These are phyloP conservation scores for Himalopsyche japonica DNA, from an alignment of 2,888 invertebrate species.

Conservation along the genomic window DNA sequence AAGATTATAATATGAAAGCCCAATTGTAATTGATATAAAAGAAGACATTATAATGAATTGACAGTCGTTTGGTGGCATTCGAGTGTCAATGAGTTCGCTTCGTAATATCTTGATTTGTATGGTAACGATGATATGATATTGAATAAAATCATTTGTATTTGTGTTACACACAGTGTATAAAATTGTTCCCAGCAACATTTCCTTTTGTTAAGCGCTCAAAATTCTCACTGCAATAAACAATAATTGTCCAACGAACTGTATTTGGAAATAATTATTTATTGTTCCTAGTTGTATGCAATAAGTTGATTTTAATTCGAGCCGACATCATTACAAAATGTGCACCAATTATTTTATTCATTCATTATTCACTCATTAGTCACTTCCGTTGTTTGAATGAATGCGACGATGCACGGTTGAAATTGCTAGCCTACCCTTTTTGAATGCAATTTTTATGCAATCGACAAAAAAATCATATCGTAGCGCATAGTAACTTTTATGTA, in stretches of 20 bases:
- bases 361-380: background rate
- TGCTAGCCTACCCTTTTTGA: background rate
- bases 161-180: too few relatives aligned
- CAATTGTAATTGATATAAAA: too few relatives aligned
- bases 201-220: background rate
- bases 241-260: background rate
- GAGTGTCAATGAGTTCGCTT: too few relatives aligned
- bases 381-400: background rate
- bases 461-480: too few relatives aligned
- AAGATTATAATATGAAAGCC: too few relatives aligned
- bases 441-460: too few relatives aligned
- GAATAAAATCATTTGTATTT: too few relatives aligned
- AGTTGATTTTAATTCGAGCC: background rate
- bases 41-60: too few relatives aligned
- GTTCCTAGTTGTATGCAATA: background rate
- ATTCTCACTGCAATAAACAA: background rate
- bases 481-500: too few relatives aligned
- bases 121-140: too few relatives aligned
- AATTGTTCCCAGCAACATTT: background rate
- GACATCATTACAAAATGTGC: background rate
- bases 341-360: background rate
- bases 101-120: too few relatives aligned
- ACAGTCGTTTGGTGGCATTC: too few relatives aligned
- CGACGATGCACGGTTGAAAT: background rate
- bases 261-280: background rate